These are phyloP conservation scores for Lophura nycthemera DNA, from an alignment of 2,113 vertebrate species.

Conservation along the genomic window DNA sequence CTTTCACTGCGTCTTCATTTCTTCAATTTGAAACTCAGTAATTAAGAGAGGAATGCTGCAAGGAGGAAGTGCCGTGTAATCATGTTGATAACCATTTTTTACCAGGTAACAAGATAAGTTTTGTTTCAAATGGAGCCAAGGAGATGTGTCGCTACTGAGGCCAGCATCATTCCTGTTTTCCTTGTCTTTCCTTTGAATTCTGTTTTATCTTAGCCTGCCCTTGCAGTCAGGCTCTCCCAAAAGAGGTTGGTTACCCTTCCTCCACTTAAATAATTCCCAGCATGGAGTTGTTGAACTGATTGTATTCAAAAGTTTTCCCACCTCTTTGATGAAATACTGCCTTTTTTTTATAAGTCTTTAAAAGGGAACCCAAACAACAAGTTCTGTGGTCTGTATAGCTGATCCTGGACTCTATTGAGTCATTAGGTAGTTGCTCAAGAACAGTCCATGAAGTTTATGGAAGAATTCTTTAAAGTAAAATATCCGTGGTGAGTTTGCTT, in stretches of 20 bases:
- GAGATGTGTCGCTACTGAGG: rapidly evolving
- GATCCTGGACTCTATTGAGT: not conserved
- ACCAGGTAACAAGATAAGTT: not conserved
- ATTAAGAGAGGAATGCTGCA: not conserved
- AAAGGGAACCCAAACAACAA: not conserved
- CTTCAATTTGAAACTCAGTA: not conserved
- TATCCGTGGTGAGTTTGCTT: not conserved
- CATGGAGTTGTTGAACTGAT: not conserved
- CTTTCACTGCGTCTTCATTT: not conserved
- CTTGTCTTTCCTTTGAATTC: not conserved
- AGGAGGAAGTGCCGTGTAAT: not conserved
- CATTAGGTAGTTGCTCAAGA: not conserved
- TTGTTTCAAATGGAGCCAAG: not conserved
- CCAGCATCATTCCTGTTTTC: not conserved
- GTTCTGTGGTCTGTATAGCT: not conserved
- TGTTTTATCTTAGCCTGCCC: not conserved
- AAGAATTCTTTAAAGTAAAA: not conserved
- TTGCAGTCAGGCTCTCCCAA: not conserved
- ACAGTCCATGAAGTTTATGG: not conserved
- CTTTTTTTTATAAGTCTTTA: not conserved
- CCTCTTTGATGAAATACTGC: not conserved
- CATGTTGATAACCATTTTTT: not conserved
- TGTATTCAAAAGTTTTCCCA: not conserved
- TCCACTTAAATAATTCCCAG: rapidly evolving
- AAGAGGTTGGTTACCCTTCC: not conserved